A percentile compares a stretch with the other conserved stretches of the same genome.
Conservation (phyloP, 2,113 vertebrate species). For the Callionymus lyra region DNA sequence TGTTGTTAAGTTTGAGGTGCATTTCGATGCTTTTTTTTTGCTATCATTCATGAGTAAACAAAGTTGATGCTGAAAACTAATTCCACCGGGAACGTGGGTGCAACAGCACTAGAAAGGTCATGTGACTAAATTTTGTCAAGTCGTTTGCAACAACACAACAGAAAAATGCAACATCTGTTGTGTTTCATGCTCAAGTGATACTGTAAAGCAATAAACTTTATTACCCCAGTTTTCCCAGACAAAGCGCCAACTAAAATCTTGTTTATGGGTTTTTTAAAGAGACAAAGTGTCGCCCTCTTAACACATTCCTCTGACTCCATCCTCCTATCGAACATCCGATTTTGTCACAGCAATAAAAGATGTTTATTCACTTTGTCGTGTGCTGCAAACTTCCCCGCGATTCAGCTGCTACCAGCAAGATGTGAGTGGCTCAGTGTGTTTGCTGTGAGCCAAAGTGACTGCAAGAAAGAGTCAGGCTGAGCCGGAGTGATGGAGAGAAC, state of each 20-base stretch:
- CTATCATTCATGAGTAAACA: too few species aligned
- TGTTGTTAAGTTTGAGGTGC: too few species aligned
- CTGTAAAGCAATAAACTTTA: constrained; percentile 20
- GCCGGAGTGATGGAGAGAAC: constrained; percentile 22
- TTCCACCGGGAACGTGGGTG: too few species aligned
- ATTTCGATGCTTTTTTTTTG: too few species aligned
- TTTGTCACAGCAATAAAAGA: constrained; percentile 28
- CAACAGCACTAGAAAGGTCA: too few species aligned
- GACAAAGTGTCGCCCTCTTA: constrained; percentile 1
- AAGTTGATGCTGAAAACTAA: too few species aligned
- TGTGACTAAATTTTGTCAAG: too few species aligned
- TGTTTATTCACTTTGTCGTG: constrained; percentile 14
- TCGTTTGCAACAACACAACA: too few species aligned
- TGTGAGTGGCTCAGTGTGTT: constrained; percentile 13
- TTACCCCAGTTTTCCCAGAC: constrained; percentile 21
- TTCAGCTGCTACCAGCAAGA: too few species aligned
- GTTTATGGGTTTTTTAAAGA: too few species aligned
- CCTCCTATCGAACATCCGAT: constrained; percentile 15
- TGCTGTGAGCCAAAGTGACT: constrained; percentile 5
- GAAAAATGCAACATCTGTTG: too few species aligned
- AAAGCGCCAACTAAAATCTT: not conserved
- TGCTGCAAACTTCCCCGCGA: constrained; percentile 8
- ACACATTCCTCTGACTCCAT: constrained; percentile 41
- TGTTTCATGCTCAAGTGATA: too few species aligned
- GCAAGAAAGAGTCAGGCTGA: constrained; percentile 12